phyloP scores from a whole-genome alignment of 2,113 vertebrate species.

The Callocephalon fimbriatum region DNA sequence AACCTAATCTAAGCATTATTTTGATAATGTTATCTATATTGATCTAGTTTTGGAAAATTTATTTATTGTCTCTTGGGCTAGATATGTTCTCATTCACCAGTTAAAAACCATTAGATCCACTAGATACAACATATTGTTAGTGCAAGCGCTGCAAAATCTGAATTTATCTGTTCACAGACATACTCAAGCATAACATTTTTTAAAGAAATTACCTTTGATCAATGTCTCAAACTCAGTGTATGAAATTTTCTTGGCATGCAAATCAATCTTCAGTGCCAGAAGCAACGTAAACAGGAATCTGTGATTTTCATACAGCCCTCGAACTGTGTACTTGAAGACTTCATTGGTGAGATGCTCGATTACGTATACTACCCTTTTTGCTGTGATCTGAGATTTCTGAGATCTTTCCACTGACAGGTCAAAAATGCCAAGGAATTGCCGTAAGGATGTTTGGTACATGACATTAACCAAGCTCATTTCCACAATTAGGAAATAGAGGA shows the following conservation, averaged over 20 bases:
- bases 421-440: conserved; percentile 86
- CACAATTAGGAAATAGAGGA: conserved; percentile 88
- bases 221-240: conserved; percentile 83
- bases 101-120: neutral
- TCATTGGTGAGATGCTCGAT: conserved; percentile 82
- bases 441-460: conserved; percentile 88
- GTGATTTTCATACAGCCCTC: conserved; percentile 85
- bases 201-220: conserved; percentile 81
- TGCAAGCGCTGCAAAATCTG: neutral
- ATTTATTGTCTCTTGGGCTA: neutral
- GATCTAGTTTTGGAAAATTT: neutral
- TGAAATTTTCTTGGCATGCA: conserved; percentile 82
- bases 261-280: conserved; percentile 84
- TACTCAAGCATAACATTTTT: neutral
- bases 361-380: conserved; percentile 82
- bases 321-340: conserved; percentile 81
- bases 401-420: conserved; percentile 81
- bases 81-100: neutral
- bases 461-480: conserved; percentile 87
- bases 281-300: conserved; percentile 86
- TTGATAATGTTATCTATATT: neutral
- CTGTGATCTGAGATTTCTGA: conserved; percentile 78
- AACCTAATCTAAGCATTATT: neutral
- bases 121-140: neutral
- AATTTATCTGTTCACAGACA: neutral